Base-by-base conservation (phyloP, 2,888 invertebrate species). In the Drosophila maculinotata region DNA sequence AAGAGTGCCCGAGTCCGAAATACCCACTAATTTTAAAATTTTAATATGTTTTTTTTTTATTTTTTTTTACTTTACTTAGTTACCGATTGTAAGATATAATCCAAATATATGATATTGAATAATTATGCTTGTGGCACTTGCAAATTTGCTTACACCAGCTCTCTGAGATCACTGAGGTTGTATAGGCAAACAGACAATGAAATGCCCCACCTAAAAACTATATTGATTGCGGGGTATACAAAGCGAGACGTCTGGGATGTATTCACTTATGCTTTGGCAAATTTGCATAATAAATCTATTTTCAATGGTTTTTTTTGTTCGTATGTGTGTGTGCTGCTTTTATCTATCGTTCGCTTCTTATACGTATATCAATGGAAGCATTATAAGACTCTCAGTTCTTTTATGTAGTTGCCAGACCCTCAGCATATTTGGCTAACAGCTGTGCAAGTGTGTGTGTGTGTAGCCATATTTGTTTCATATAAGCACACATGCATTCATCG, bases 231-330 rank as follows among this genome's bases (percentile, higher is more conserved):
- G 41, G 72, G 59, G 67, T 76, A 56, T 66, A 12, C 31, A 45
- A 7, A 39, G 54, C 36, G 38, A 41, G 31, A 31, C 47, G 67
- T 71, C 72, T 72, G 52, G 41, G 56, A 57, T 65, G 69, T 78
- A 69, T 80, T 83, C 78, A 72, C 84, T 84, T 80, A 76, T 71
- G 73, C 78, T 69, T 67, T 64, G 52, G 80, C 78, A 76, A 88
- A 87, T 85, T 85, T 88, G 72, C 84, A 85, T 85, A 88, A 76
- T 87, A 85, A 85, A 88, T 88, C 87, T 87, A 88, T 84, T 88
- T 85, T 76, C 82, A 84, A 85, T 87, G 79, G 79, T 67, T 87
- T 70, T 65, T 45, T 49, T 68, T 20, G 28, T 52, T 10, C 54
- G 33, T 44, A 31, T 25, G 17, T 60, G 48, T 49, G 58, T 52